phyloP scores from a whole-genome alignment of 2,113 vertebrate genomes.

The Rallus limicola region DNA sequence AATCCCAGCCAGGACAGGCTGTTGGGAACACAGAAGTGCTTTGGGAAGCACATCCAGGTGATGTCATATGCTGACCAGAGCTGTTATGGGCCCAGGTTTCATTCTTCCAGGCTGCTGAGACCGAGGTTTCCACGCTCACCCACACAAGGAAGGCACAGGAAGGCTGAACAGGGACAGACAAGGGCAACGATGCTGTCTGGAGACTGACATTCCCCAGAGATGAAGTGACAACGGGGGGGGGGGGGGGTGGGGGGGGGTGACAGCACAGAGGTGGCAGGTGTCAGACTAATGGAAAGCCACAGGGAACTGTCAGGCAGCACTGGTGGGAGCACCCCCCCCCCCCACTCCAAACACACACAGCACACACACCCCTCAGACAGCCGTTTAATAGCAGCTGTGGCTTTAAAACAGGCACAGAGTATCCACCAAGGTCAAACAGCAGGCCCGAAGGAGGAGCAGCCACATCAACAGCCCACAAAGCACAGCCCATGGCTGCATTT shows the following conservation, averaged over 20 bases:
- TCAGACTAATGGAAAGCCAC: neutral
- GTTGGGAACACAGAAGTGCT: neutral
- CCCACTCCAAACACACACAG: neutral
- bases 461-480: neutral
- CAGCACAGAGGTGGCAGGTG: neutral
- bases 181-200: neutral
- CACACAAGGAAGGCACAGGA: neutral
- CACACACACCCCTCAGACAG: neutral
- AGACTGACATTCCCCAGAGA: neutral
- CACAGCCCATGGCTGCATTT: neutral
- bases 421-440: neutral
- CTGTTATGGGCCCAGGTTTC: rapidly evolving
- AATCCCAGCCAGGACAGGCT: neutral
- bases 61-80: rapidly evolving
- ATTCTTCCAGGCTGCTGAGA: neutral
- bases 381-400: neutral
- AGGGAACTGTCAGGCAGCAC: neutral
- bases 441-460: neutral
- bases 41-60: neutral
- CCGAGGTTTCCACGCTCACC: rapidly evolving
- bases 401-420: neutral
- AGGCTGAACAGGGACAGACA: neutral
- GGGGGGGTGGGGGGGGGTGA: neutral
- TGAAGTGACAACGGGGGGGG: neutral
- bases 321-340: neutral